These are phyloP conservation scores for Aphidius colemani DNA, from an alignment of 2,888 invertebrate species.

Conservation along the genomic window DNA sequence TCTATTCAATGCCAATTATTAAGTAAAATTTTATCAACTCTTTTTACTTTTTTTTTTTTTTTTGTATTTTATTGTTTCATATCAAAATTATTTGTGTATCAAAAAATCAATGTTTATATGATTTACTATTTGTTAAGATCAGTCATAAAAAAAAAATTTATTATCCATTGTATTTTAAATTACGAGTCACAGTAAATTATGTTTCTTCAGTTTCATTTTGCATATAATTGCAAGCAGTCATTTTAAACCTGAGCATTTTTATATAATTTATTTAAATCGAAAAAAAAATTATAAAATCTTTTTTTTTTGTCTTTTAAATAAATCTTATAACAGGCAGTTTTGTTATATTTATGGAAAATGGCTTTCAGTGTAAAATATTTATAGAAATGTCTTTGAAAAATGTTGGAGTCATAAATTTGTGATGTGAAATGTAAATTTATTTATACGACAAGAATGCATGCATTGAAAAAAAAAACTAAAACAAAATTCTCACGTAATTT, in stretches of 20 bases:
- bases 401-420: no score
- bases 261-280: neutral
- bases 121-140: no score
- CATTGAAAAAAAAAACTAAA: neutral
- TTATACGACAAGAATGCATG: no score
- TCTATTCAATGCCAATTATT: no score
- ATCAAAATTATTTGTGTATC: neutral
- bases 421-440: no score
- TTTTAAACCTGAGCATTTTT: constrained; percentile 13
- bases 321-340: neutral
- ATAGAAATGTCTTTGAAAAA: no score
- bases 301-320: neutral
- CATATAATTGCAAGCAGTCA: constrained; percentile 32
- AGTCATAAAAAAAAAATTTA: neutral
- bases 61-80: neutral
- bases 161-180: no score
- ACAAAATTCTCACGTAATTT: neutral
- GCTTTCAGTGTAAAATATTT: no score
- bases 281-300: neutral
- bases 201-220: constrained; percentile 35
- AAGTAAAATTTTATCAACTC: constrained; percentile 8
- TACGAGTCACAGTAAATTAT: constrained; percentile 28
- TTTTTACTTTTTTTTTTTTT: constrained; percentile 20
- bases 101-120: neutral
- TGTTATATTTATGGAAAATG: no score